Evolutionary conservation across 2,797 vertebrate species (phyloP).

Genomic region (Fundulus diaphanus): DNA sequence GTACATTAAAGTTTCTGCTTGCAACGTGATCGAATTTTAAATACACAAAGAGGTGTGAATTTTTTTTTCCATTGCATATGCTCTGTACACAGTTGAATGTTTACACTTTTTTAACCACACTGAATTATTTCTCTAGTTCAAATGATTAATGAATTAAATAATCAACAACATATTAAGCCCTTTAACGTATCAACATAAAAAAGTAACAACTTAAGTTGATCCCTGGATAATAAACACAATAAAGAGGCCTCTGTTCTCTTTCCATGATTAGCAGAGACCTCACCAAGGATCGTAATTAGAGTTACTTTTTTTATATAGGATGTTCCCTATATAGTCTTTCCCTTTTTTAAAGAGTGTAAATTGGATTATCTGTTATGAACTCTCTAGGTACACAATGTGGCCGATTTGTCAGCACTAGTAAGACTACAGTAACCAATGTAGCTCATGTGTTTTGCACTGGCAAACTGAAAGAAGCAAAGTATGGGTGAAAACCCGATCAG

Average conservation of each 20-base stretch:
- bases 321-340: no score
- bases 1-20: no score
- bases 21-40: no score
- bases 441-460: slow-evolving; percentile 32
- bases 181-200: slow-evolving; percentile 7
- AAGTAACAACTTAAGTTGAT: slow-evolving; percentile 9
- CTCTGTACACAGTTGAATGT: no score
- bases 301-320: slow-evolving; percentile 19
- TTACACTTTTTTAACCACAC: no score
- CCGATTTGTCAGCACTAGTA: slow-evolving; percentile 43
- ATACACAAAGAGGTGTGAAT: no score
- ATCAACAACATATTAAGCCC: not conserved
- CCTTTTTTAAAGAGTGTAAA: slow-evolving; percentile 28
- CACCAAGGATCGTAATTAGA: not conserved
- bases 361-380: slow-evolving; percentile 35
- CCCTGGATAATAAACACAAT: slow-evolving; percentile 1
- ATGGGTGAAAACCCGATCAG: slow-evolving; percentile 9
- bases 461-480: slow-evolving; percentile 18
- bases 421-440: slow-evolving; percentile 24
- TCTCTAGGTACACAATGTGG: slow-evolving; percentile 26
- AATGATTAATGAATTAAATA: no score
- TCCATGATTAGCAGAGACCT: not conserved
- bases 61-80: no score
- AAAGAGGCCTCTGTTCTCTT: slow-evolving; percentile 14
- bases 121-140: no score